Evolutionary conservation across 1,140 invertebrate species (phyloP).

Genomic region (Nasonia giraulti): DNA sequence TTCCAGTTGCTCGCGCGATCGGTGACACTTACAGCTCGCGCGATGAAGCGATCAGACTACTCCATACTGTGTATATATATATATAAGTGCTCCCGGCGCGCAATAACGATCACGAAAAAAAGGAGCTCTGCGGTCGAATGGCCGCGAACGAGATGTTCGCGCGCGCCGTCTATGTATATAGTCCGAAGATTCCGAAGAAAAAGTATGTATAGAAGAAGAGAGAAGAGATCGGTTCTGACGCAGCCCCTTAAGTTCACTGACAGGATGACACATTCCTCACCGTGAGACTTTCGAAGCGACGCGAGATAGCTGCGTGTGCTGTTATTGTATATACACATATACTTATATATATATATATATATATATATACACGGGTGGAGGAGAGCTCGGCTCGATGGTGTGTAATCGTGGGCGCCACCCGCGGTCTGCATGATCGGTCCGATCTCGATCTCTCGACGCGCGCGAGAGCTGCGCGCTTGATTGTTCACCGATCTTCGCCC

Average conservation of each 20-base stretch:
- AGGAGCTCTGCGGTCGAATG: slow-evolving; percentile 11
- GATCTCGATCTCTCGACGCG: slow-evolving; percentile 28
- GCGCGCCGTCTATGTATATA: slow-evolving; percentile 44
- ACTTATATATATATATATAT: neutral
- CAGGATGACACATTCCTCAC: slow-evolving; percentile 72
- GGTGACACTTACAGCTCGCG: neutral
- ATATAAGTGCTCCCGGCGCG: neutral
- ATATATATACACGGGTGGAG: neutral
- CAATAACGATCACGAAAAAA: neutral
- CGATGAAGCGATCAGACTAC: slow-evolving; percentile 25
- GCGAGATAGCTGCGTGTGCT: too few relatives aligned
- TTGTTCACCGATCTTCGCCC: slow-evolving; percentile 46
- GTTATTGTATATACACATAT: neutral
- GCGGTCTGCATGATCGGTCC: slow-evolving; percentile 65
- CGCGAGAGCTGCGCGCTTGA: neutral
- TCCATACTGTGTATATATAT: neutral
- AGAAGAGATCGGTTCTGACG: slow-evolving; percentile 54
- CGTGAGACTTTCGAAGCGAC: slow-evolving; percentile 69
- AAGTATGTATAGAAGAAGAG: slow-evolving; percentile 45
- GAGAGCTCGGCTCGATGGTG: slow-evolving; percentile 59
- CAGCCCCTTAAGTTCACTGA: slow-evolving; percentile 67
- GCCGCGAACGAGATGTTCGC: slow-evolving; percentile 42
- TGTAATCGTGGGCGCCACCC: slow-evolving; percentile 71
- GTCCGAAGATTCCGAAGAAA: slow-evolving; percentile 54
- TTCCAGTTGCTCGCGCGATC: neutral